Evolutionary conservation across 1,140 invertebrate genomes (phyloP).

Genomic region (Brachionus sp.): DNA sequence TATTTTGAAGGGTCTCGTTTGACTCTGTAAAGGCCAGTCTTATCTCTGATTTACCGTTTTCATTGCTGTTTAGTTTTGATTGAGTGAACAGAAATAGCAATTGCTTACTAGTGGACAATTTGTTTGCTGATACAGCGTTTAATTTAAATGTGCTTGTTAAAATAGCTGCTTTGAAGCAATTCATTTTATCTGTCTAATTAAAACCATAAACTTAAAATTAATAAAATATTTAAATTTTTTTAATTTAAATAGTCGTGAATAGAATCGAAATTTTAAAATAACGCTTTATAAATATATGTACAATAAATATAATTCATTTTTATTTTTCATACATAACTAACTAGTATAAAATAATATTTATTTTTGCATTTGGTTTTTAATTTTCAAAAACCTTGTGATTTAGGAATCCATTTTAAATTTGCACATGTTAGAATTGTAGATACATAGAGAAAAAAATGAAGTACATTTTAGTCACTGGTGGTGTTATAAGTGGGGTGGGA

Average conservation of each 20-base stretch:
- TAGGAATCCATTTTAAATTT: not conserved
- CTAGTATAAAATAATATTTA: constrained; percentile 24
- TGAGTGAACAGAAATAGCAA: not conserved
- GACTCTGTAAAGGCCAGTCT: not conserved
- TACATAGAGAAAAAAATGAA: constrained; percentile 67
- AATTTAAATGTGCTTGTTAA: not conserved
- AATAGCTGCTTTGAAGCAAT: constrained; percentile 1
- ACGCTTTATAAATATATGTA: not conserved
- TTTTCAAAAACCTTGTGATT: not conserved
- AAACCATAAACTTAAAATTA: not conserved
- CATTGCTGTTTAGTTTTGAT: not conserved
- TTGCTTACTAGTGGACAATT: not conserved
- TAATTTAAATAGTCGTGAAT: not conserved
- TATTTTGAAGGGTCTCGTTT: not conserved
- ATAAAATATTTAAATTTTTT: not conserved
- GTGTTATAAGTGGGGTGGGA: constrained; percentile 94
- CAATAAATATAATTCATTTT: not conserved
- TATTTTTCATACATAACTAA: not conserved
- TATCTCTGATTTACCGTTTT: not conserved
- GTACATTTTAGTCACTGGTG: constrained; percentile 93
- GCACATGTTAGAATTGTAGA: constrained; percentile 23
- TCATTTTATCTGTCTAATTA: constrained; percentile 14
- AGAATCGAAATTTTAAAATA: not conserved
- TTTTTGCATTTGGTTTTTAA: constrained; percentile 24
- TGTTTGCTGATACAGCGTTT: constrained; percentile 5